These are phyloP conservation scores for Aplodontia rufa DNA, from an alignment of 2,113 vertebrate genomes.

Conservation along the genomic window DNA sequence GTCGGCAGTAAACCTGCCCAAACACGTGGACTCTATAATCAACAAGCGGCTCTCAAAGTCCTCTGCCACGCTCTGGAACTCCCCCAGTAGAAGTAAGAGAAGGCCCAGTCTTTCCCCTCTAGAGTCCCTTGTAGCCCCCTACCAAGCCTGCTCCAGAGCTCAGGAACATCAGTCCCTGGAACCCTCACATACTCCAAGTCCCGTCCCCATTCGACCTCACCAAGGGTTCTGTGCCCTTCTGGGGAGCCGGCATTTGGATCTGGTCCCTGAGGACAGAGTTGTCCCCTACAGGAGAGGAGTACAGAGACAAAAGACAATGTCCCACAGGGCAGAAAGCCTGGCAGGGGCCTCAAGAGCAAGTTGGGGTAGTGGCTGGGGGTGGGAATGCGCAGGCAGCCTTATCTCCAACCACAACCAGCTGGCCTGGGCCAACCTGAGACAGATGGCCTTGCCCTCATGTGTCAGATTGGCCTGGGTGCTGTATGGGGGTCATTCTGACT, in stretches of 20 bases:
- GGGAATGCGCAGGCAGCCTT: conserved; percentile 27
- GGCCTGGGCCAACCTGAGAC: conserved; percentile 43
- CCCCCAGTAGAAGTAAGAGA: conserved; percentile 99
- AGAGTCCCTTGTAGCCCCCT: conserved; percentile 80
- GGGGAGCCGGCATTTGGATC: conserved; percentile 47
- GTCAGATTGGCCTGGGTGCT: conserved; percentile 33
- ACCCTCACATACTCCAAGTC: conserved; percentile 12
- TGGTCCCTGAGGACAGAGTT: conserved; percentile 51
- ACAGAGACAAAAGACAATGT: conserved; percentile 48
- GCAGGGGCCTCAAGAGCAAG: conserved; percentile 41
- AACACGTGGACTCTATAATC: conserved; percentile 99
- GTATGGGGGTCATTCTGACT: not conserved
- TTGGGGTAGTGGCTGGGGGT: conserved; percentile 5
- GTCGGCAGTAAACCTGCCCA: conserved; percentile 99
- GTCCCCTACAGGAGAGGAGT: conserved; percentile 34
- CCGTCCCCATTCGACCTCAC: conserved; percentile 42
- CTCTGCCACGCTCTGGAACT: conserved; percentile 99
- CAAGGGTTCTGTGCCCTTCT: conserved; percentile 57
- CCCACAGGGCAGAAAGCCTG: conserved; percentile 46
- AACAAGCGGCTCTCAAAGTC: conserved; percentile 99
- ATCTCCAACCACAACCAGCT: conserved; percentile 64
- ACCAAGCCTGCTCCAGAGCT: conserved; percentile 73
- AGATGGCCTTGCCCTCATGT: conserved; percentile 48
- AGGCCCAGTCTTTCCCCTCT: conserved; percentile 73
- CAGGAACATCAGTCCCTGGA: conserved; percentile 66